Percentiles rank a stretch among this genome's conserved stretches.
Conservation (phyloP, 2,113 vertebrate species). For the Leptobrachium ailaonicum region DNA sequence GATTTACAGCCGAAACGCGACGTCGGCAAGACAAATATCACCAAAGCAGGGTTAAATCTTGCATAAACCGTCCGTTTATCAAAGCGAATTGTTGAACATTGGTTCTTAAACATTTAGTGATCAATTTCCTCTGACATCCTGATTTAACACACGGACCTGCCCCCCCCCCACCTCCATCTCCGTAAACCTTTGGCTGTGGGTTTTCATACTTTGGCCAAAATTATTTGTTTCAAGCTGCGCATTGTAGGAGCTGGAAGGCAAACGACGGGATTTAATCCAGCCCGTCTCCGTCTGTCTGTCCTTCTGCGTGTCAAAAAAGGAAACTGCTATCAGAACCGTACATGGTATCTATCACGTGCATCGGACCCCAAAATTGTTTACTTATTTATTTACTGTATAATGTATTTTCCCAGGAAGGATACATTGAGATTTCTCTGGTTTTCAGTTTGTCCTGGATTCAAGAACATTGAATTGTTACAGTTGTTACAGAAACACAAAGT, state of each 20-base stretch:
- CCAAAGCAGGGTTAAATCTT: slow-evolving; percentile 1
- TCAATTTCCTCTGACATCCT: background rate
- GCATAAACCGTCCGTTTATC: slow-evolving; percentile 11
- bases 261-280: no score
- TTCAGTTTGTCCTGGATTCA: no score
- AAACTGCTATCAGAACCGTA: no score
- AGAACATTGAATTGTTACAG: no score
- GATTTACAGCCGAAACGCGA: background rate
- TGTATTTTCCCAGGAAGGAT: no score
- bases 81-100: background rate
- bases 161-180: background rate
- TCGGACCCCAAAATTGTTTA: no score
- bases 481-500: no score
- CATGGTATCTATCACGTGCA: no score
- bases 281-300: no score
- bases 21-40: background rate
- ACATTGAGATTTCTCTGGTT: no score
- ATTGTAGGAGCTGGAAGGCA: background rate
- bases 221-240: background rate
- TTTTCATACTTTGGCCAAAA: background rate
- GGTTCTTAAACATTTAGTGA: slow-evolving; percentile 16
- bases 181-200: slow-evolving; percentile 13
- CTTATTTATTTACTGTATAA: no score
- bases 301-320: no score
- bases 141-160: background rate